Conservation (phyloP, 2,797 vertebrate genomes). For the Thamnophis elegans region DNA sequence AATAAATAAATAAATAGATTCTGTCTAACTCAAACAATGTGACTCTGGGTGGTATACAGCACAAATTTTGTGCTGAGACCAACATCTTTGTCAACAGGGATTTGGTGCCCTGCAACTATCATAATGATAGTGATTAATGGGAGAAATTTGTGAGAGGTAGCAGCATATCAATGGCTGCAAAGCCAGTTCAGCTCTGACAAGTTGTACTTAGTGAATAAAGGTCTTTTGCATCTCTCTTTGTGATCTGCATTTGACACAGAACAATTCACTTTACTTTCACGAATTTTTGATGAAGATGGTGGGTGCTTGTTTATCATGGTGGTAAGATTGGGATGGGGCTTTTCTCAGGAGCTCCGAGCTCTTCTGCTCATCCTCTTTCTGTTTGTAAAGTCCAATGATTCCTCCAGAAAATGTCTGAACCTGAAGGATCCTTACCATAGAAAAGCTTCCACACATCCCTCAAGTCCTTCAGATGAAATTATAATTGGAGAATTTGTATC, state of each 20-base stretch:
- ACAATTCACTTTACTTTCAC: not conserved
- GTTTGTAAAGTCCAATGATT: not conserved
- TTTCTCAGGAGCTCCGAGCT: not conserved
- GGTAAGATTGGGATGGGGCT: not conserved
- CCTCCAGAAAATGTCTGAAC: not conserved
- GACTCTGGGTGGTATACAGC: no score
- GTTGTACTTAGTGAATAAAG: not conserved
- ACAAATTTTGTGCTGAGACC: not conserved
- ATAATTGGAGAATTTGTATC: slow-evolving; percentile 1
- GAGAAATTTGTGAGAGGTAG: not conserved
- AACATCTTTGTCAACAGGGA: not conserved
- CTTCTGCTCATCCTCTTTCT: not conserved
- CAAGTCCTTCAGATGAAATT: not conserved
- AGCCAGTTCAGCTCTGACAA: not conserved
- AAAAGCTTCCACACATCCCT: not conserved
- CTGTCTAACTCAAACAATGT: no score
- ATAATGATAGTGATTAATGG: not conserved
- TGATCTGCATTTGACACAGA: no score
- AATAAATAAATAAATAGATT: no score
- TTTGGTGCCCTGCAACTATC: not conserved
- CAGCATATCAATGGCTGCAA: not conserved
- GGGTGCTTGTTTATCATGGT: not conserved
- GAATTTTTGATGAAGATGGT: not conserved
- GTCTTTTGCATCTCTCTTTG: not conserved
- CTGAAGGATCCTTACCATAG: not conserved